Evolutionary conservation across 1,140 invertebrate species (phyloP), one percentile per base, ranked within the genome.

Genomic region (Riptortus pedestris): DNA sequence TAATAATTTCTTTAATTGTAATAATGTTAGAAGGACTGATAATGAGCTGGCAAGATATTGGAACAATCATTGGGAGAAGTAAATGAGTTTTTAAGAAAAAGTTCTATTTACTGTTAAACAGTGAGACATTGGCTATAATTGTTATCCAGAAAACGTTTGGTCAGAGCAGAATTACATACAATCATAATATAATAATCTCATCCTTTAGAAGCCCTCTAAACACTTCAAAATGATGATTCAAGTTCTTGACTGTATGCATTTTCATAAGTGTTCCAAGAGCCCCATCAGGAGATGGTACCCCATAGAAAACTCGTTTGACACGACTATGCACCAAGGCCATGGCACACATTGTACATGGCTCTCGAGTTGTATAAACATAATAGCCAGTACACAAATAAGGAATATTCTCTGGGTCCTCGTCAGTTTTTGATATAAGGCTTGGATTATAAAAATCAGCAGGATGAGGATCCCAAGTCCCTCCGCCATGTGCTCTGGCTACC

Each of bases 171-270:
- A n/a, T n/a, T n/a, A n/a, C n/a, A n/a, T 26, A 27, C 24, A 2
- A 24, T 4, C 24, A 55, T 26, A 55, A 27, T 2, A 26, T 2
- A 12, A 7, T 55, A 1, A 55, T 24, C 16, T 59, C 28, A 31
- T 18, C 28, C 18, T 38, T 29, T n/a, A 59, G 33, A n/a, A 59
- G 28, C 4, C 57, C 75, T 52, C 71, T 72, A 75, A 81, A 88
- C 1, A 94, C 93, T 75, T 89, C 83, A 79, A 89, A 98, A 72
- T 86, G 87, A 79, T 98, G 94, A 78, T 98, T 98, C 20, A 97
- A 78, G 11, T 84, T 85, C 58, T 81, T 77, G 0, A 91, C 74
- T 5, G 80, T 79, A 70, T 98, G 93, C 18, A 97, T 70, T 70
- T 90, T 85, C 0, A 83, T 81, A 55, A 73, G 77, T 12, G 83